These are phyloP conservation scores for Leptura quadrifasciata DNA, from an alignment of 2,888 invertebrate genomes.

Conservation along the genomic window DNA sequence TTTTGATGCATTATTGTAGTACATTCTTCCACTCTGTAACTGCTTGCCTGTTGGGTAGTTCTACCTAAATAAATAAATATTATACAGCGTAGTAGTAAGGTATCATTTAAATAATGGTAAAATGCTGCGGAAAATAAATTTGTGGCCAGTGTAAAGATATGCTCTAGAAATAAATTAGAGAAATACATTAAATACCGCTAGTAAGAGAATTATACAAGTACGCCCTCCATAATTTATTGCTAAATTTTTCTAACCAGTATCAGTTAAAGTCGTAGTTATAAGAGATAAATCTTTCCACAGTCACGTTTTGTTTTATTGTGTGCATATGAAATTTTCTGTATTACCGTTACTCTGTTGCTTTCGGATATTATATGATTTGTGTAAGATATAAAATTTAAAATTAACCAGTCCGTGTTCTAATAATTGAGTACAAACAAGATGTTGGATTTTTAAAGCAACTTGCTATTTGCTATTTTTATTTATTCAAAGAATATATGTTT, in stretches of 20 bases:
- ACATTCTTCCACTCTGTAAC: no score
- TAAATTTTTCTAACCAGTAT: not conserved
- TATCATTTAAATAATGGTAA: no score
- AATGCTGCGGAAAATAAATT: not conserved
- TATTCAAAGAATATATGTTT: no score
- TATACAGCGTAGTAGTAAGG: no score
- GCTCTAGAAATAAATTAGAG: not conserved
- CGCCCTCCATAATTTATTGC: slow-evolving; percentile 3
- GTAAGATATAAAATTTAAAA: not conserved
- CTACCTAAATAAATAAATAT: no score
- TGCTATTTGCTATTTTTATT: no score
- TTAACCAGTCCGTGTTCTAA: not conserved
- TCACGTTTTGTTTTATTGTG: not conserved
- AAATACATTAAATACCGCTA: not conserved
- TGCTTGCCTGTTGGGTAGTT: no score
- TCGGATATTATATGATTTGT: not conserved
- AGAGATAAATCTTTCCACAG: not conserved
- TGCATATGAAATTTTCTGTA: not conserved
- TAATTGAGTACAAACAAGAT: not conserved
- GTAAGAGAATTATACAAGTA: not conserved
- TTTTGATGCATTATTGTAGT: no score
- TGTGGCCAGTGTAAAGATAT: not conserved
- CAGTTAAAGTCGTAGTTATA: not conserved
- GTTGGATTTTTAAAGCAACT: no score
- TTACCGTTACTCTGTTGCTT: not conserved